A percentile compares a stretch with the other conserved stretches of the same genome.
Evolutionary conservation across 2,797 vertebrate species (phyloP).

Genomic region (Nannoperca obscura): DNA sequence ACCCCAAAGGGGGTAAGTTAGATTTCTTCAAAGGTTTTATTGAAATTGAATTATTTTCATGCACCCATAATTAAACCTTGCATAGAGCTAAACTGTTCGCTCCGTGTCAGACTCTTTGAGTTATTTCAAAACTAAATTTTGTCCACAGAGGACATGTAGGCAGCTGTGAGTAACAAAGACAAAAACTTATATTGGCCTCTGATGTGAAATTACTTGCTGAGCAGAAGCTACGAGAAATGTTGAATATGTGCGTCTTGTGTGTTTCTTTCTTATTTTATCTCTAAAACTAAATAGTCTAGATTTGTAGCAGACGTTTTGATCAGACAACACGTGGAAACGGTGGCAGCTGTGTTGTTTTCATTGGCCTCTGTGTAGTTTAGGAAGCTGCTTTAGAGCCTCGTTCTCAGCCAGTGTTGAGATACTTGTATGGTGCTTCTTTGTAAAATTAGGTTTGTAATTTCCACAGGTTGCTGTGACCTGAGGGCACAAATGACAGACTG

Average conservation of each 20-base stretch:
- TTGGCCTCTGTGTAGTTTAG: not conserved
- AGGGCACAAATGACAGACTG: constrained; percentile 53
- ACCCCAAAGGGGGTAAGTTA: constrained; percentile 24
- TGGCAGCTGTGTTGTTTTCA: constrained; percentile 5
- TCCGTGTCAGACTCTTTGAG: not conserved
- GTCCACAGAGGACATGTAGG: constrained; percentile 3
- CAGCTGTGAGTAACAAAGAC: constrained; percentile 7
- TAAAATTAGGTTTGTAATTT: constrained; percentile 66
- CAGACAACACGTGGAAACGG: not conserved
- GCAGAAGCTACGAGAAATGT: constrained; percentile 32
- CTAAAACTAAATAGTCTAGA: not conserved
- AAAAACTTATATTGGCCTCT: not conserved
- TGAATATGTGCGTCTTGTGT: constrained; percentile 28
- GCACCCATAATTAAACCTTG: constrained; percentile 26
- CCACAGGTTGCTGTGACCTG: constrained; percentile 50
- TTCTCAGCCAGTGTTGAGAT: constrained; percentile 4
- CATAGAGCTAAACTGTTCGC: not conserved
- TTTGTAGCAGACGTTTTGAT: not conserved
- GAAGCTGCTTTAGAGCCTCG: not conserved
- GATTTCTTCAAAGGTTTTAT: constrained; percentile 28
- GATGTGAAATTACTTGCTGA: constrained; percentile 26
- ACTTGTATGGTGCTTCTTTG: constrained; percentile 35
- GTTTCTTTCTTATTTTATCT: not conserved
- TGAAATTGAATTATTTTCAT: constrained; percentile 37
- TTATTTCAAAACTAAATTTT: constrained; percentile 10